Evolutionary conservation across 1,140 invertebrate genomes (phyloP).

Genomic region (Drosophila nebulosa): DNA sequence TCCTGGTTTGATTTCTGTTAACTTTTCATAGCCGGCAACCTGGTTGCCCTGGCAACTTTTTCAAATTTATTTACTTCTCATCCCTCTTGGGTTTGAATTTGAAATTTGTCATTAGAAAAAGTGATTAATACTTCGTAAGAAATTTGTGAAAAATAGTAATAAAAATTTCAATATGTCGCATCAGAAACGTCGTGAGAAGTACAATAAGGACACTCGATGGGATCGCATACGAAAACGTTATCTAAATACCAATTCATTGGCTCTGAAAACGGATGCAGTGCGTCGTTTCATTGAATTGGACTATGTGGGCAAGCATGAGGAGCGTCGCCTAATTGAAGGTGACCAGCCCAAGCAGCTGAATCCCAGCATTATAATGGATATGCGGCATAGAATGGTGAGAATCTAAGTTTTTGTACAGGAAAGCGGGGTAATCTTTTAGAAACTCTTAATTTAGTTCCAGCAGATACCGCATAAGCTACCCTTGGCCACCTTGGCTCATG

Average conservation of each 20-base stretch:
- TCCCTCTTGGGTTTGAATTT: neutral
- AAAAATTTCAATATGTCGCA: slow-evolving; percentile 27
- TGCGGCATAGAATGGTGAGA: slow-evolving; percentile 75
- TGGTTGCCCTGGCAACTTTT: slow-evolving; percentile 47
- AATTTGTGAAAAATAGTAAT: neutral
- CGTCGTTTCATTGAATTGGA: slow-evolving; percentile 69
- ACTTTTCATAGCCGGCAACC: slow-evolving; percentile 5
- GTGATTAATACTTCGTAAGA: neutral
- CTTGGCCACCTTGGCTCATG: slow-evolving; percentile 57
- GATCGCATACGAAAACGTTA: slow-evolving; percentile 76
- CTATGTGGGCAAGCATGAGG: slow-evolving; percentile 53
- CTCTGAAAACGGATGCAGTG: slow-evolving; percentile 66
- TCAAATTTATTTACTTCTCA: slow-evolving; percentile 44
- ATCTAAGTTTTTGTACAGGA: neutral
- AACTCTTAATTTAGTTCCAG: slow-evolving; percentile 44
- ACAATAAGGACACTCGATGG: slow-evolving; percentile 68
- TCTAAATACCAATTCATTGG: slow-evolving; percentile 37
- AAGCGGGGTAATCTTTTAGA: neutral
- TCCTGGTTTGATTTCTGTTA: neutral
- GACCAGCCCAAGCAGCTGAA: slow-evolving; percentile 50
- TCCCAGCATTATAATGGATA: slow-evolving; percentile 73
- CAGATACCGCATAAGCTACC: slow-evolving; percentile 62
- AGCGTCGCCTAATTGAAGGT: slow-evolving; percentile 58
- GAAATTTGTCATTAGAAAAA: neutral
- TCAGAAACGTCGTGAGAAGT: slow-evolving; percentile 69